These are phyloP conservation scores for Galeopsomyia nigrocyanea DNA, from an alignment of 2,888 invertebrate species.

Conservation along the genomic window DNA sequence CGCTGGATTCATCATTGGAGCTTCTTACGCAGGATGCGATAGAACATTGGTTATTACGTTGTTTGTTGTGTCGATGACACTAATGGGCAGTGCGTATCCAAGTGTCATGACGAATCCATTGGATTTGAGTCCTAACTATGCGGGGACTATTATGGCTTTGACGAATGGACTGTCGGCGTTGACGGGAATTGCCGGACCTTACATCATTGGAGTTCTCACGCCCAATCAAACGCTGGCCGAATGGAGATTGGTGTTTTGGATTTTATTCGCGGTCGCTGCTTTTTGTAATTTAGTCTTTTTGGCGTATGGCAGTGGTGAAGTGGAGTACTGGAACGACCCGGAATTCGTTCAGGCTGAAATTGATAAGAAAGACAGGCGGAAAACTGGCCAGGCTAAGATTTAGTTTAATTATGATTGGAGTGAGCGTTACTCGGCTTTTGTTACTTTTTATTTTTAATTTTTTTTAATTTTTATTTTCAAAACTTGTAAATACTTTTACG, in stretches of 20 bases:
- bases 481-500: too few relatives aligned
- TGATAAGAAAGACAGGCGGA: not conserved
- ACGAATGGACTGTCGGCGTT: constrained; percentile 75
- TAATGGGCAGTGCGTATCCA: constrained; percentile 64
- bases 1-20: not conserved
- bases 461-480: too few relatives aligned
- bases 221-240: constrained; percentile 64
- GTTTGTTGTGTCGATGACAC: constrained; percentile 62
- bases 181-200: constrained; percentile 78
- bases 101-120: constrained; percentile 63
- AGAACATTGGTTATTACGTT: constrained; percentile 56
- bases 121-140: constrained; percentile 63
- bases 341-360: not conserved
- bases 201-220: constrained; percentile 75
- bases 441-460: too few relatives aligned
- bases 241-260: constrained; percentile 84
- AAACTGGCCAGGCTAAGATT: too few relatives aligned
- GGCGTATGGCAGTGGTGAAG: constrained; percentile 78
- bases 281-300: constrained; percentile 77
- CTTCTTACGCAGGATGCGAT: constrained; percentile 7
- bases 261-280: constrained; percentile 76
- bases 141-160: constrained; percentile 63
- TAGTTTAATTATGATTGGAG: too few relatives aligned
- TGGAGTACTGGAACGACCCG: constrained; percentile 79
- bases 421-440: too few relatives aligned